A percentile compares a stretch with the other conserved stretches of the same genome.
Evolutionary conservation across 2,888 invertebrate genomes (phyloP).

Genomic region (Dasysyrphus albostriatus): DNA sequence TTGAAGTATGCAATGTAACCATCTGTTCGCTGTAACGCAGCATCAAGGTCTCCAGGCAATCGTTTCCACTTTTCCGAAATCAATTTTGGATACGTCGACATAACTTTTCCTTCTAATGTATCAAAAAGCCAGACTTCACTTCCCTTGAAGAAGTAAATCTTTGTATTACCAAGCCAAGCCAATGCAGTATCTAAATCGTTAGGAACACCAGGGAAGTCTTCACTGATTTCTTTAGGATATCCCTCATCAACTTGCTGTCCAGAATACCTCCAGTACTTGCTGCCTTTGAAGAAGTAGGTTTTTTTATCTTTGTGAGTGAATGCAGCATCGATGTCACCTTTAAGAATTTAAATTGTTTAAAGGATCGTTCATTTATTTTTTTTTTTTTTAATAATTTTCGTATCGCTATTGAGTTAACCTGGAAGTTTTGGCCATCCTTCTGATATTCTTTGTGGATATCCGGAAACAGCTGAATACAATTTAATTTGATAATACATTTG

Average conservation of each 20-base stretch:
- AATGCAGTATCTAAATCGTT: slow-evolving; percentile 95
- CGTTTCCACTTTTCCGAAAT: slow-evolving; percentile 94
- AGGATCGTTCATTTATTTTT: too few relatives aligned
- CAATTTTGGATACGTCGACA: slow-evolving; percentile 93
- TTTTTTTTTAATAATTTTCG: too few relatives aligned
- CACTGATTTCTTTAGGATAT: slow-evolving; percentile 96
- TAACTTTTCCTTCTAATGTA: slow-evolving; percentile 93
- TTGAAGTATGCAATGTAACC: slow-evolving; percentile 99
- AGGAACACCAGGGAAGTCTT: slow-evolving; percentile 97
- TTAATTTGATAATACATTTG: slow-evolving; percentile 94
- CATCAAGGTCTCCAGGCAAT: slow-evolving; percentile 93
- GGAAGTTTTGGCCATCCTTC: slow-evolving; percentile 93
- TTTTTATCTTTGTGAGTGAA: slow-evolving; percentile 98
- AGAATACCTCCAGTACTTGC: slow-evolving; percentile 96
- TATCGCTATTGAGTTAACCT: slow-evolving; percentile 82
- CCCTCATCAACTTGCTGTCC: slow-evolving; percentile 92
- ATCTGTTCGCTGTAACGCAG: slow-evolving; percentile 95
- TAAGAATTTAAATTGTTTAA: not conserved
- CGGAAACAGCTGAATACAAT: slow-evolving; percentile 92
- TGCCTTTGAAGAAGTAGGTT: slow-evolving; percentile 98
- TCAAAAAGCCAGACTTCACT: slow-evolving; percentile 98
- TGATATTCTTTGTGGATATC: slow-evolving; percentile 93
- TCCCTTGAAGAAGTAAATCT: slow-evolving; percentile 98
- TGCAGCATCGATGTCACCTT: slow-evolving; percentile 93
- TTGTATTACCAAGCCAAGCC: slow-evolving; percentile 98